These are phyloP conservation scores for Eupsilia transversa DNA, from an alignment of 2,888 invertebrate genomes.

Conservation along the genomic window DNA sequence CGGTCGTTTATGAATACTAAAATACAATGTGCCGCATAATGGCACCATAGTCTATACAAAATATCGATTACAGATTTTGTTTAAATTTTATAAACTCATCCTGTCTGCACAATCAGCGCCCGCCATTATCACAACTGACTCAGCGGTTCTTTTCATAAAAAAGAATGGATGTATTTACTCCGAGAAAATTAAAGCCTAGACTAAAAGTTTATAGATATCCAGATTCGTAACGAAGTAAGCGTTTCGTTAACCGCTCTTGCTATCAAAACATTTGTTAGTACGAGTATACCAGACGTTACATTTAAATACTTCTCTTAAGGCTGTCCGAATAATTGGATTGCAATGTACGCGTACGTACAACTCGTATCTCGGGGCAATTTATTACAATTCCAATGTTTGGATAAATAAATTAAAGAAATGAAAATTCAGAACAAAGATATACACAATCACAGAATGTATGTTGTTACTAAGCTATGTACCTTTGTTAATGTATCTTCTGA, in stretches of 20 bases:
- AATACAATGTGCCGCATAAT: constrained; percentile 59
- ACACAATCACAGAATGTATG: not conserved
- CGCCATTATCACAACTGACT: constrained; percentile 46
- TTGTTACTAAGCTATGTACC: constrained; percentile 13
- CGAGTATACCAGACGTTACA: constrained; percentile 35
- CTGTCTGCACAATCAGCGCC: constrained; percentile 41
- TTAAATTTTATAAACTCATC: constrained; percentile 62
- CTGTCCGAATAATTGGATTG: constrained; percentile 51
- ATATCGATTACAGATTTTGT: constrained; percentile 61
- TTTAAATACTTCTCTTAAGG: constrained; percentile 53
- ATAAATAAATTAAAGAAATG: constrained; percentile 20
- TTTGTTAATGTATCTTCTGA: not conserved
- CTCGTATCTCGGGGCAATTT: constrained; percentile 45
- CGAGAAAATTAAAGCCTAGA: constrained; percentile 50
- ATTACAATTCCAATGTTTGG: constrained; percentile 35
- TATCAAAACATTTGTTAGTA: constrained; percentile 52
- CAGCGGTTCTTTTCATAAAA: constrained; percentile 53
- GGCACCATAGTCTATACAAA: constrained; percentile 52
- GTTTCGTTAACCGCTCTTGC: constrained; percentile 36
- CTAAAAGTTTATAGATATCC: constrained; percentile 28
- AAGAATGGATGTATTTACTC: constrained; percentile 55
- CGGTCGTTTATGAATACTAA: constrained; percentile 62
- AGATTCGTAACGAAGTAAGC: constrained; percentile 29
- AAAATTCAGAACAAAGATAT: constrained; percentile 21
- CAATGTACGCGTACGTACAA: constrained; percentile 25